These are phyloP conservation scores for Scaptomyza graminum DNA, from an alignment of 1,140 invertebrate genomes.

Conservation along the genomic window DNA sequence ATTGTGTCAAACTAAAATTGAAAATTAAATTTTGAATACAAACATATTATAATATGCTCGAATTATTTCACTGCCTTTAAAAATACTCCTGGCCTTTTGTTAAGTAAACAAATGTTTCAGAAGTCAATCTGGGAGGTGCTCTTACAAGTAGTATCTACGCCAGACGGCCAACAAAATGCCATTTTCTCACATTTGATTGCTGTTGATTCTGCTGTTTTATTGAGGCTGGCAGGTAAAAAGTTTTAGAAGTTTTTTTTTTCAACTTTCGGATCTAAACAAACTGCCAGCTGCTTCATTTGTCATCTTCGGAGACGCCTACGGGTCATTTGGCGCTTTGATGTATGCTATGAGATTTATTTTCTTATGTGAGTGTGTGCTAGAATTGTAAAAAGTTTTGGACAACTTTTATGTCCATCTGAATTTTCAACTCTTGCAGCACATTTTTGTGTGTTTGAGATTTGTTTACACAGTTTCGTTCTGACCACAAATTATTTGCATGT, in stretches of 20 bases:
- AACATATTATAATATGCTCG: too few relatives aligned
- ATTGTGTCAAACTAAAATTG: too few relatives aligned
- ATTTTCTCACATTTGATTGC: conserved; percentile 37
- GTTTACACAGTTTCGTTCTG: conserved; percentile 64
- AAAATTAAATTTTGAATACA: too few relatives aligned
- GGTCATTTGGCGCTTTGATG: conserved; percentile 68
- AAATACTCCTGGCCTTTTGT: background rate
- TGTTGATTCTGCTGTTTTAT: conserved; percentile 22
- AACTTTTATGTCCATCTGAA: conserved; percentile 2
- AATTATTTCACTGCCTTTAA: too few relatives aligned
- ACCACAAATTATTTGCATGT: conserved; percentile 74
- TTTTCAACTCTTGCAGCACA: conserved; percentile 41
- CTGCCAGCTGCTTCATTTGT: conserved; percentile 62
- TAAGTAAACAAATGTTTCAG: background rate
- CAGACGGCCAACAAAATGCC: background rate
- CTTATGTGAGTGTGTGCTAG: conserved; percentile 33
- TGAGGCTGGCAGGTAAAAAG: conserved; percentile 64
- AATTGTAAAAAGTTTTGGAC: conserved; percentile 57
- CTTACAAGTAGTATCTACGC: conserved; percentile 7
- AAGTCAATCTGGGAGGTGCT: conserved; percentile 5
- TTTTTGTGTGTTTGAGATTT: conserved; percentile 32
- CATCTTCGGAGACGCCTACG: conserved; percentile 34
- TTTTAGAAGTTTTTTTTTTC: conserved; percentile 70
- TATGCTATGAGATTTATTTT: conserved; percentile 64
- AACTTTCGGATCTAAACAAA: conserved; percentile 73